A percentile compares a stretch with the other conserved stretches of the same genome.
Conservation (phyloP, 2,113 vertebrate genomes). For the Callipepla californica region DNA sequence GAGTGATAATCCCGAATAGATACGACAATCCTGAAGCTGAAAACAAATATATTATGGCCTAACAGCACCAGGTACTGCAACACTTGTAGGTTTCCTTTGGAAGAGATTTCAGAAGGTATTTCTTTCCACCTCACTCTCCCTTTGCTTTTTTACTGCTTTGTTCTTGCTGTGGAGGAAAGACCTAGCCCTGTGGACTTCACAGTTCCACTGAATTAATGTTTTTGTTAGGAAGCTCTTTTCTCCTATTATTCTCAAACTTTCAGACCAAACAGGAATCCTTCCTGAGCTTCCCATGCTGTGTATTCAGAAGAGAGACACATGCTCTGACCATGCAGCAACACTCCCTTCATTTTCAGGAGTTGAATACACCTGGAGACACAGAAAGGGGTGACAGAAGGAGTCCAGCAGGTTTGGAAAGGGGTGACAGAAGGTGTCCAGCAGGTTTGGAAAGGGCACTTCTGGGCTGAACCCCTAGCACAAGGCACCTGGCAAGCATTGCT, state of each 20-base stretch:
- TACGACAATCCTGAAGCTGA: slow-evolving; percentile 23
- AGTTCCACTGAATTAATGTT: neutral
- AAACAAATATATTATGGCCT: neutral
- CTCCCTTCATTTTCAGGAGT: neutral
- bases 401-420: neutral
- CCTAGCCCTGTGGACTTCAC: neutral
- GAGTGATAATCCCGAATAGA: neutral
- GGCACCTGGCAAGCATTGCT: neutral
- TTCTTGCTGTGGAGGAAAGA: neutral
- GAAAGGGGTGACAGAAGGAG: neutral
- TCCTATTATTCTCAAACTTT: neutral
- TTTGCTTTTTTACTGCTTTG: neutral
- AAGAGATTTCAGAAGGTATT: neutral
- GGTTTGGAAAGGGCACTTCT: fast-evolving
- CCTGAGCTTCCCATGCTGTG: neutral
- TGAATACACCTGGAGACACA: fast-evolving
- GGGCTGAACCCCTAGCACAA: fast-evolving
- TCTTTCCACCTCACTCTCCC: neutral
- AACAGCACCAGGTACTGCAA: neutral
- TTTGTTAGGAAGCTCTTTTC: neutral
- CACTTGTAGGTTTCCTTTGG: neutral
- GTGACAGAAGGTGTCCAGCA: neutral
- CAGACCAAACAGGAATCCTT: neutral
- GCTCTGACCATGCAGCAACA: neutral
- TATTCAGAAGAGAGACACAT: neutral